Evolutionary conservation across 1,140 invertebrate species (phyloP).

Genomic region (Copidosoma floridanum): DNA sequence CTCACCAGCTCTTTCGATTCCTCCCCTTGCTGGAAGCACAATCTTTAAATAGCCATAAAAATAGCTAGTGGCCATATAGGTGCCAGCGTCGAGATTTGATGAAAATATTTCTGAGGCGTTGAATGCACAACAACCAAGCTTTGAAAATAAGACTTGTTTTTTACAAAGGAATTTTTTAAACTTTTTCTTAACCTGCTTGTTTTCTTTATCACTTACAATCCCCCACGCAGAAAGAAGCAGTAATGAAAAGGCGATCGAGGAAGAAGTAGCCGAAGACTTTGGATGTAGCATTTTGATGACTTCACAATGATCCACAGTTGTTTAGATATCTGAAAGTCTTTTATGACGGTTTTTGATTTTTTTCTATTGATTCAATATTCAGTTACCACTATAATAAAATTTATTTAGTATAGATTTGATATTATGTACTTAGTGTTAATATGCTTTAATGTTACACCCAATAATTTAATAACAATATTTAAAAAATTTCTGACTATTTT

Average conservation of each 20-base stretch:
- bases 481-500: no score
- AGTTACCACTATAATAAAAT: no score
- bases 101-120: background rate
- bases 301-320: no score
- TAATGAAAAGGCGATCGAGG: background rate
- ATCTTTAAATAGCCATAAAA: slow-evolving; percentile 67
- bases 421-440: no score
- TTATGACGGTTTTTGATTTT: no score
- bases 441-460: no score
- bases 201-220: background rate
- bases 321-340: no score
- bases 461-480: no score
- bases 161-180: no score
- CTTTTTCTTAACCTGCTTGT: background rate
- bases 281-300: no score
- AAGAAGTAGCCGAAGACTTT: background rate
- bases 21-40: slow-evolving; percentile 58
- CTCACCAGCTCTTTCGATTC: slow-evolving; percentile 51
- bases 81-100: slow-evolving; percentile 61
- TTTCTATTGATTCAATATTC: no score
- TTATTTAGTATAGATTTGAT: no score
- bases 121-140: background rate
- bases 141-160: background rate
- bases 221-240: background rate
- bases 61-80: slow-evolving; percentile 67